A percentile compares a stretch with the other conserved stretches of the same genome.
phyloP scores from a whole-genome alignment of 2,113 vertebrate genomes.

The Callipepla californica region DNA sequence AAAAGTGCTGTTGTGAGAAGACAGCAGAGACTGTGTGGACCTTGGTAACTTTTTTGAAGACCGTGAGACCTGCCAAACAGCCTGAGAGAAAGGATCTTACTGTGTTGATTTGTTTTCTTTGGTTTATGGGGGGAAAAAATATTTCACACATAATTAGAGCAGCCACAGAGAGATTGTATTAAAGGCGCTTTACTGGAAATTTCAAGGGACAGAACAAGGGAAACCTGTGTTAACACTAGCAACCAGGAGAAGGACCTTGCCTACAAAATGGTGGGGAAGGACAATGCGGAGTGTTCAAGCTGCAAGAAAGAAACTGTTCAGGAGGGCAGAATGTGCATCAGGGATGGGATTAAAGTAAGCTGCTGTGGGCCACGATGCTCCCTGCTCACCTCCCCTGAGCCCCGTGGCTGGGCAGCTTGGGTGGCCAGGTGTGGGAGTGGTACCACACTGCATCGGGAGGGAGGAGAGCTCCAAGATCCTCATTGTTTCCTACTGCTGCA shows the following conservation, averaged over 20 bases:
- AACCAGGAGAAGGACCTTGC: conserved; percentile 62
- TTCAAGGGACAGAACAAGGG: conserved; percentile 79
- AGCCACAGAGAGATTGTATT: conserved; percentile 80
- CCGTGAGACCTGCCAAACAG: conserved; percentile 53
- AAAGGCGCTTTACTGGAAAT: conserved; percentile 83
- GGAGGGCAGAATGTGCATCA: conserved; percentile 36
- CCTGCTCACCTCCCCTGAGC: neutral
- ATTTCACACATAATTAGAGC: conserved; percentile 86
- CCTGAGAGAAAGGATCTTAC: conserved; percentile 75
- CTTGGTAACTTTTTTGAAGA: conserved; percentile 56
- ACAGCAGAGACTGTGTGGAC: conserved; percentile 56
- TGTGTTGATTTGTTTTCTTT: conserved; percentile 84
- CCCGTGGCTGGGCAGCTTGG: neutral
- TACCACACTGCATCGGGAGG: neutral
- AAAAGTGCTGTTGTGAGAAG: conserved; percentile 58
- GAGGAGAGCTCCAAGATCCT: neutral
- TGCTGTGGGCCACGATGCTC: neutral
- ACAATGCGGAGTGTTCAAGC: conserved; percentile 70
- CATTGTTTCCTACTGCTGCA: neutral
- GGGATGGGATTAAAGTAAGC: conserved; percentile 30
- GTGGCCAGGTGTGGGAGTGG: conserved; percentile 6
- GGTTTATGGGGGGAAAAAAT: conserved; percentile 77
- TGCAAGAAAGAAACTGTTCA: conserved; percentile 72
- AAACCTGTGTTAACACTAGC: conserved; percentile 77
- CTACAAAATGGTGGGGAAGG: conserved; percentile 35